Conservation (phyloP, 2,113 vertebrate genomes). For the Tachycineta bicolor region DNA sequence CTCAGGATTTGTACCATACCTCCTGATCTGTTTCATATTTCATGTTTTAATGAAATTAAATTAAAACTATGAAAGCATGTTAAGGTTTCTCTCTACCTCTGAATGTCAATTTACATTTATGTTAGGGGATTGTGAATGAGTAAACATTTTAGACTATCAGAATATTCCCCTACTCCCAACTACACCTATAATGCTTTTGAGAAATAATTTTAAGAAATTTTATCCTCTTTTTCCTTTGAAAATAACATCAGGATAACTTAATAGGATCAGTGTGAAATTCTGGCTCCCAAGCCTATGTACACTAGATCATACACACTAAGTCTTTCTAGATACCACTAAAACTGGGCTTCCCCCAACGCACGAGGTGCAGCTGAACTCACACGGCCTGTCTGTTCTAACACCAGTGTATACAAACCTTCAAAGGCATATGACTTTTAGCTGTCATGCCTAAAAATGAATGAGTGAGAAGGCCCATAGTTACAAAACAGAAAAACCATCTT, state of each 20-base stretch:
- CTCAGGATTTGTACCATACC: background rate
- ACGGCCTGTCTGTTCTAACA: background rate
- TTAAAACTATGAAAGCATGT: background rate
- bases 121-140: background rate
- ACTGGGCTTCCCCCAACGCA: background rate
- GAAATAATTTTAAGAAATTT: background rate
- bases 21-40: background rate
- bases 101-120: background rate
- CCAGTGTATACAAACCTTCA: background rate
- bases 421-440: background rate
- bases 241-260: background rate
- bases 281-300: background rate
- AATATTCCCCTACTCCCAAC: background rate
- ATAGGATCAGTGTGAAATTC: background rate
- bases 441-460: background rate
- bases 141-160: background rate
- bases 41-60: background rate
- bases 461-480: background rate
- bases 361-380: rapidly evolving
- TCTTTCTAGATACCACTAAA: background rate
- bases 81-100: background rate
- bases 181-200: background rate
- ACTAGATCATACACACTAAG: background rate
- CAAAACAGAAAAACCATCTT: background rate
- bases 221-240: background rate